A percentile compares a stretch with the other conserved stretches of the same genome.
Conservation (phyloP, 2,888 invertebrate species). For the Heliconius charithonia region DNA sequence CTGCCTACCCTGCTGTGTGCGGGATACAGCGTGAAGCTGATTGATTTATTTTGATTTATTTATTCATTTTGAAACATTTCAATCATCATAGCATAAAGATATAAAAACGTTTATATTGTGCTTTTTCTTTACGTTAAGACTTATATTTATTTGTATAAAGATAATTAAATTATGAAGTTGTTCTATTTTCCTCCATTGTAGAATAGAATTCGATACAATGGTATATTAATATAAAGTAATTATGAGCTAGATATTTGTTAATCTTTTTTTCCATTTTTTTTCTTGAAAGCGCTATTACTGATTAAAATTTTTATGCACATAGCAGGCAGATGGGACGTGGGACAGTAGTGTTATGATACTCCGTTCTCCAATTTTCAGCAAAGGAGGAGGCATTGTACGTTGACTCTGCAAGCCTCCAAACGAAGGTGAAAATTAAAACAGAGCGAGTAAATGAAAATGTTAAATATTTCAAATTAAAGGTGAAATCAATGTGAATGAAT, state of each 20-base stretch:
- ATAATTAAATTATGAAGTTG: neutral
- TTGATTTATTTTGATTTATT: too few relatives aligned
- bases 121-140: neutral
- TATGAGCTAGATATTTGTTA: neutral
- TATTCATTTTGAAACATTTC: neutral
- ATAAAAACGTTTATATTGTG: neutral
- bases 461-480: too few relatives aligned
- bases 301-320: neutral
- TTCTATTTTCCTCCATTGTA: neutral
- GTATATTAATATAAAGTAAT: neutral
- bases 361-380: too few relatives aligned
- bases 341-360: too few relatives aligned
- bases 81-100: neutral
- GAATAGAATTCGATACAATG: neutral
- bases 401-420: too few relatives aligned
- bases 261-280: neutral
- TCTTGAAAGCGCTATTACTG: neutral
- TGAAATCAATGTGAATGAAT: too few relatives aligned
- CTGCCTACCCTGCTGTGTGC: too few relatives aligned
- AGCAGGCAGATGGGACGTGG: too few relatives aligned
- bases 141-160: neutral
- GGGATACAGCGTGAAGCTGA: too few relatives aligned
- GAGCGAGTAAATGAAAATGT: too few relatives aligned
- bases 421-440: too few relatives aligned
- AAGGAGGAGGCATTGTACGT: too few relatives aligned